A percentile compares a stretch with the other conserved stretches of the same genome.
phyloP scores from a whole-genome alignment of 2,113 vertebrate genomes.

The Cariama cristata region DNA sequence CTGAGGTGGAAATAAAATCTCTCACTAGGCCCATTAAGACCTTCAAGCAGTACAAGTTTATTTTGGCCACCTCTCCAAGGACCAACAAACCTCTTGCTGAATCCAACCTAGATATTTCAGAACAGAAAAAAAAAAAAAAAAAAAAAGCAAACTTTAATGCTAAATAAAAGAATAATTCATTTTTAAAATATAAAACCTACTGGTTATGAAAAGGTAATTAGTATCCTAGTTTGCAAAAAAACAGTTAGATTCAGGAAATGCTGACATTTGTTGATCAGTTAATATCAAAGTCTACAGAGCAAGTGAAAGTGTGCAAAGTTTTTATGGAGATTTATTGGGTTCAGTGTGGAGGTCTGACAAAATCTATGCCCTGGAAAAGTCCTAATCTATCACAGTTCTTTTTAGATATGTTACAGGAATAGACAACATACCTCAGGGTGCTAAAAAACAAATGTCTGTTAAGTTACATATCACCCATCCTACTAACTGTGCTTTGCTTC shows the following conservation, averaged over 20 bases:
- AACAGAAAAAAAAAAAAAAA: not conserved
- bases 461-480: not conserved
- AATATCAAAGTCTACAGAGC: not conserved
- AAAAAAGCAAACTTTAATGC: not conserved
- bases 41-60: constrained; percentile 67
- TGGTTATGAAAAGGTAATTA: not conserved
- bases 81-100: constrained; percentile 62
- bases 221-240: not conserved
- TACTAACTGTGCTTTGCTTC: not conserved
- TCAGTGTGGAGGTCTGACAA: not conserved
- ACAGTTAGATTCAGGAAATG: not conserved
- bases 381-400: not conserved
- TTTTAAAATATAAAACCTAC: not conserved
- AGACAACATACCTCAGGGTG: not conserved
- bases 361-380: not conserved
- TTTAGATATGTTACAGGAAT: not conserved
- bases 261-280: not conserved
- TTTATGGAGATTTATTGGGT: not conserved
- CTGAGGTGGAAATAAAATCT: constrained; percentile 47
- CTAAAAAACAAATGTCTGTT: not conserved
- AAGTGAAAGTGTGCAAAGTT: not conserved
- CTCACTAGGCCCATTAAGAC: constrained; percentile 60
- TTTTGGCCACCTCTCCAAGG: constrained; percentile 70
- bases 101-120: constrained; percentile 62
- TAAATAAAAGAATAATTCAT: not conserved